Percentiles rank a stretch among this genome's conserved stretches.
Evolutionary conservation across 1,140 invertebrate species (phyloP).

Genomic region (Drosophila rhopaloa): DNA sequence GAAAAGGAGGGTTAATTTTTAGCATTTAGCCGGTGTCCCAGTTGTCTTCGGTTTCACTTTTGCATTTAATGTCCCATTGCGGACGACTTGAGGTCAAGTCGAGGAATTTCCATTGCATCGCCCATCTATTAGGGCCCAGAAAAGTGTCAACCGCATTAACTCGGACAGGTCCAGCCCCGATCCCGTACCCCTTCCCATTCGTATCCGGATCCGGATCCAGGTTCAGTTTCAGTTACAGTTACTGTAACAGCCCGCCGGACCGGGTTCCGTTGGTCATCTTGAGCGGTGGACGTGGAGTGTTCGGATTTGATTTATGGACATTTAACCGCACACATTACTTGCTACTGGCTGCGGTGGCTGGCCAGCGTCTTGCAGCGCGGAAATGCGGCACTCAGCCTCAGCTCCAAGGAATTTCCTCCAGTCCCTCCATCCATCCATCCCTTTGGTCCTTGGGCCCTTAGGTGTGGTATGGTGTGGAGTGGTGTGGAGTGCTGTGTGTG

Average conservation of each 20-base stretch:
- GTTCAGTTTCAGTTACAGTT: conserved; percentile 24
- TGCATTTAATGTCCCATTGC: conserved; percentile 76
- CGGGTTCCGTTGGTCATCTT: conserved; percentile 72
- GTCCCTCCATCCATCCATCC: conserved; percentile 17
- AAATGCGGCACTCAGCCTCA: conserved; percentile 48
- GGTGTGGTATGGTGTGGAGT: conserved; percentile 25
- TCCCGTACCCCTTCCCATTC: neutral
- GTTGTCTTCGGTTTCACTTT: conserved; percentile 74
- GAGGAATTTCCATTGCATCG: conserved; percentile 70
- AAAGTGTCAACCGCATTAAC: conserved; percentile 81
- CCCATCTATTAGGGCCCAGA: conserved; percentile 70
- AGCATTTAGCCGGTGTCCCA: conserved; percentile 43
- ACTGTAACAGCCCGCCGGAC: neutral
- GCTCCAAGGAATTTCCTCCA: conserved; percentile 49
- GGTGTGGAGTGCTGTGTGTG: conserved; percentile 41
- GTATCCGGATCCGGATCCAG: conserved; percentile 1
- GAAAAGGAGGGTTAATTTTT: conserved; percentile 36
- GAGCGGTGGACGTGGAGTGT: conserved; percentile 41
- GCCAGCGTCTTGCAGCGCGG: conserved; percentile 59
- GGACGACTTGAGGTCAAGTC: conserved; percentile 74
- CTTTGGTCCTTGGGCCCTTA: conserved; percentile 27
- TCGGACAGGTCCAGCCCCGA: conserved; percentile 42
- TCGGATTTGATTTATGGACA: conserved; percentile 81
- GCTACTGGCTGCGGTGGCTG: conserved; percentile 54
- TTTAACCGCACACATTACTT: conserved; percentile 82